Evolutionary conservation across 2,797 vertebrate genomes (phyloP), one percentile per base, ranked within the genome.

Genomic region (Hydrocynus forskahlii): DNA sequence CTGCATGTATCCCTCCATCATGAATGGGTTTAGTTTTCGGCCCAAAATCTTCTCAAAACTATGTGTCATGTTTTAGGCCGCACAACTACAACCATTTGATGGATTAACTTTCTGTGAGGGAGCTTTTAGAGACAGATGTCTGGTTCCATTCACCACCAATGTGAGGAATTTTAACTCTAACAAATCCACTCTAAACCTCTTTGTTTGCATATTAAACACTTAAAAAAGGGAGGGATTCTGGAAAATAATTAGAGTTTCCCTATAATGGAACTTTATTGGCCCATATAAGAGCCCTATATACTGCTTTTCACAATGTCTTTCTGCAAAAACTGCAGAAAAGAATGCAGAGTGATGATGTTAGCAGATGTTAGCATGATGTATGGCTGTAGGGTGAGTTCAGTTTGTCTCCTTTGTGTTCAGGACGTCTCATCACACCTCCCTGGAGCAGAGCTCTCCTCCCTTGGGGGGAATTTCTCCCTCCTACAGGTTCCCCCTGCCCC

Each of bases 381-480:
- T 64, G 59, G 6, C 21, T 88, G 55, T 81, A 50, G 68, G 66
- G 45, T 69, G 64, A 83, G 25, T 89, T 81, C 87, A 80, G 70
- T 84, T 80, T 85, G 76, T 87, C 83, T 85, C 48, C 57, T 82
- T 50, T 85, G 76, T 87, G 35, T 62, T 83, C 91, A 99, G 98
- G 94, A 95, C 96, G 86, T 97, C 97, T 89, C 97, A 98, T 90
- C 97, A 99, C 92, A 96, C 95, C 48, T 99, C 98, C 87, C 85
- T 99, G 94, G 98, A 99, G 96, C 97, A 99, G 95, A 98, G 96
- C 93, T 98, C 97, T 90, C 95, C 97, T 86, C 97, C 97, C 85
- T 92, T 98, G 88, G 97, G 97, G 23, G 97, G 96, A 84, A 94
- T 96, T 38, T 97, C 97, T 57, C 97, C 97, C 81, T 96, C 95